phyloP scores from a whole-genome alignment of 2,113 vertebrate genomes.

The Anhinga anhinga region DNA sequence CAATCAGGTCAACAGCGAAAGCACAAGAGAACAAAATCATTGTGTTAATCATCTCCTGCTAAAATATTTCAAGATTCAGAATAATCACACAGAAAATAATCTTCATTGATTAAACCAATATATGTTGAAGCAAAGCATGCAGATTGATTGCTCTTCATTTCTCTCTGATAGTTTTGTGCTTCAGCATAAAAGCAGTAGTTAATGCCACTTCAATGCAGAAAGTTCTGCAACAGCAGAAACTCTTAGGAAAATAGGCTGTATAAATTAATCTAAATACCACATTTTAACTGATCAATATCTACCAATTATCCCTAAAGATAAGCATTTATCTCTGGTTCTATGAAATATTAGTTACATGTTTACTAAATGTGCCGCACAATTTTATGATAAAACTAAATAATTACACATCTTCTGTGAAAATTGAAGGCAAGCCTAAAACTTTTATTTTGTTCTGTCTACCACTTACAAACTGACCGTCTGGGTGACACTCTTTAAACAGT shows the following conservation, averaged over 20 bases:
- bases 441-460: background rate
- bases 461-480: background rate
- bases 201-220: background rate
- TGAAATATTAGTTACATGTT: background rate
- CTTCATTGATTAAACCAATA: background rate
- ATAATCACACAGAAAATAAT: background rate
- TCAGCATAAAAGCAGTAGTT: background rate
- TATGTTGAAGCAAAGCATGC: background rate
- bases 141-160: background rate
- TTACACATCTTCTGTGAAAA: background rate
- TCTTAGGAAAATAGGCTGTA: background rate
- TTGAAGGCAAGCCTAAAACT: background rate
- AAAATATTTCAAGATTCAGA: background rate
- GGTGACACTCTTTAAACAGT: background rate
- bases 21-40: background rate
- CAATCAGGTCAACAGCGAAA: background rate
- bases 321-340: background rate
- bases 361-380: background rate
- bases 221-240: background rate
- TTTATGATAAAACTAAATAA: background rate
- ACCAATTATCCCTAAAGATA: background rate
- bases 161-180: background rate
- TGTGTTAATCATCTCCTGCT: background rate
- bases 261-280: background rate
- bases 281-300: background rate